A percentile compares a stretch with the other conserved stretches of the same genome.
Conservation (phyloP, 2,888 invertebrate species). For the Elaeidobius kamerunicus region DNA sequence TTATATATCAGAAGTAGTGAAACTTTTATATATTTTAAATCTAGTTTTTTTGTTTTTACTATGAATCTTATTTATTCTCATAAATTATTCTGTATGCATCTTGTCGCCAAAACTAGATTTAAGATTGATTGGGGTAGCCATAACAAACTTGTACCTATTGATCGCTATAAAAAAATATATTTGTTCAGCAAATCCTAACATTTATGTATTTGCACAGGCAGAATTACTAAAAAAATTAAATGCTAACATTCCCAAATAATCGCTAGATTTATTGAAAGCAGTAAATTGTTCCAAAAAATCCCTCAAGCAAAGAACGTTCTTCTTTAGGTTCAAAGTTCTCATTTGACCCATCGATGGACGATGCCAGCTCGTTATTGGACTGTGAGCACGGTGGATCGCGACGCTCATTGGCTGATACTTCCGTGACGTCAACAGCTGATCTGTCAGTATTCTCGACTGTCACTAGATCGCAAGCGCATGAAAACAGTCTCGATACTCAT, state of each 20-base stretch:
- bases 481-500: slow-evolving; percentile 73
- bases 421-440: slow-evolving; percentile 80
- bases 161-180: background rate
- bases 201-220: too few species aligned
- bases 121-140: too few species aligned
- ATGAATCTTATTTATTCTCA: background rate
- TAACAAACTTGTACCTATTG: too few species aligned
- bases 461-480: slow-evolving; percentile 68
- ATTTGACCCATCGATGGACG: slow-evolving; percentile 63
- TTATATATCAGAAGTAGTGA: background rate
- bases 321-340: slow-evolving; percentile 61
- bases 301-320: too few species aligned
- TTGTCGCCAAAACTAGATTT: too few species aligned
- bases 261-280: background rate
- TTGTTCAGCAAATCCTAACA: background rate
- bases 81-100: too few species aligned
- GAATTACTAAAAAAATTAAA: too few species aligned
- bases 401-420: slow-evolving; percentile 77
- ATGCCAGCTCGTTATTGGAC: slow-evolving; percentile 65
- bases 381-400: slow-evolving; percentile 64
- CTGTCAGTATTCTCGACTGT: slow-evolving; percentile 73
- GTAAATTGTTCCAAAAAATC: too few species aligned
- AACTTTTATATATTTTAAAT: background rate
- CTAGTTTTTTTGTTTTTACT: background rate
- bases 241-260: background rate